These are phyloP conservation scores for Pyrocoelia pectoralis DNA, from an alignment of 2,888 invertebrate species.

Conservation along the genomic window DNA sequence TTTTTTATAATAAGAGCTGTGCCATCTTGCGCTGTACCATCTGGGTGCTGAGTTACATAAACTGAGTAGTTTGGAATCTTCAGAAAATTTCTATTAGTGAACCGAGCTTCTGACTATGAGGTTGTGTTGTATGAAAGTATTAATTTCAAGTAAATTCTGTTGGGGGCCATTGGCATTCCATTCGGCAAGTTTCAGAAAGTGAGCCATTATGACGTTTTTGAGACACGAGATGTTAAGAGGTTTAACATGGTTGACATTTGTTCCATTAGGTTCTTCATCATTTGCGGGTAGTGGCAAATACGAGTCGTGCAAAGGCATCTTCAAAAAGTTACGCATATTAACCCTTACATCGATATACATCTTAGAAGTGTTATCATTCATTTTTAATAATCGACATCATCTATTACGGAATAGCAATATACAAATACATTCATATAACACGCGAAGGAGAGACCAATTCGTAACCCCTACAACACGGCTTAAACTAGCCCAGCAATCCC, in stretches of 20 bases:
- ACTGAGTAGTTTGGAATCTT: constrained; percentile 35
- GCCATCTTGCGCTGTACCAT: constrained; percentile 32
- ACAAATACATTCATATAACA: no score
- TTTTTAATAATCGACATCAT: no score
- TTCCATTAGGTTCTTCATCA: constrained; percentile 32
- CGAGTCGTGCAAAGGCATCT: no score
- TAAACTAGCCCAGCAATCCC: no score
- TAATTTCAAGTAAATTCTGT: constrained; percentile 32
- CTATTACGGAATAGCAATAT: no score
- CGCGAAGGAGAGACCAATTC: no score
- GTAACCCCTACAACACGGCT: no score
- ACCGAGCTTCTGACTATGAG: constrained; percentile 33
- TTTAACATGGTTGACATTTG: no score
- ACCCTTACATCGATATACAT: no score
- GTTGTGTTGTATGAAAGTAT: constrained; percentile 23
- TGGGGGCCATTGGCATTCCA: constrained; percentile 40
- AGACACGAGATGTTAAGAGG: constrained; percentile 32
- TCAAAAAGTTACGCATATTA: no score
- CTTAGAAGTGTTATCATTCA: no score
- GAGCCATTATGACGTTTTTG: constrained; percentile 30
- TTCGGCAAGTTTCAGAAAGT: constrained; percentile 33
- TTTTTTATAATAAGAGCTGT: constrained; percentile 35
- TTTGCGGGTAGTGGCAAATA: no score
- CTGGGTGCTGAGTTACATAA: constrained; percentile 35
- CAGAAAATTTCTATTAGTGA: constrained; percentile 33